phyloP scores from a whole-genome alignment of 2,113 vertebrate species.

The Alethe diademata region DNA sequence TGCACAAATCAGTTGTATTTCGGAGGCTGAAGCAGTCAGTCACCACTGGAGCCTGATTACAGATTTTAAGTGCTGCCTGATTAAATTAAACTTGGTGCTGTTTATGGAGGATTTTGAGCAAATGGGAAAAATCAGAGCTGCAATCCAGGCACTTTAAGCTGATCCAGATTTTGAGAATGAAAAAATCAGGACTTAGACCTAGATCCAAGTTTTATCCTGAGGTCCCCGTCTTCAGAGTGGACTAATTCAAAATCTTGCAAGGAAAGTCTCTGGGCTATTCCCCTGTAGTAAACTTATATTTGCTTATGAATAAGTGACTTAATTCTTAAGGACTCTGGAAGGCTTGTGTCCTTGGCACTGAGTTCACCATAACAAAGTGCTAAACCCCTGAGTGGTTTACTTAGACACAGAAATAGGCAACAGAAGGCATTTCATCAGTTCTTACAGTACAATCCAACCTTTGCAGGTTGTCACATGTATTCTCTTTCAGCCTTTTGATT shows the following conservation, averaged over 20 bases:
- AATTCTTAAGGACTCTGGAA: neutral
- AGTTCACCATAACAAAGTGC: neutral
- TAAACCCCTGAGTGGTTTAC: neutral
- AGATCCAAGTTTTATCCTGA: neutral
- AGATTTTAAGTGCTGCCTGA: neutral
- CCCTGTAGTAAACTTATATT: neutral
- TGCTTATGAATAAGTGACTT: neutral
- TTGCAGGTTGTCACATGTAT: conserved; percentile 55
- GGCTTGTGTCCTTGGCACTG: neutral
- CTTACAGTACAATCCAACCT: neutral
- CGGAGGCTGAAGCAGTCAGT: neutral
- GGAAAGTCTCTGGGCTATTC: neutral
- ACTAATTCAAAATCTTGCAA: neutral
- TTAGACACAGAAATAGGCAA: neutral
- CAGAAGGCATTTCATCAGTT: neutral
- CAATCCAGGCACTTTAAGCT: neutral
- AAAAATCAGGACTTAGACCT: neutral
- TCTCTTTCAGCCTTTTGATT: conserved; percentile 46
- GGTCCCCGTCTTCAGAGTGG: neutral
- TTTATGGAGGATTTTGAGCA: conserved; percentile 23
- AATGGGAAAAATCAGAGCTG: conserved; percentile 2
- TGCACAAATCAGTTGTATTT: neutral
- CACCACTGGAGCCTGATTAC: conserved; percentile 51
- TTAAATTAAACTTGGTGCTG: conserved; percentile 6
- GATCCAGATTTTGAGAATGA: neutral